phyloP scores from a whole-genome alignment of 2,888 invertebrate species.

The Cantharis rufa region DNA sequence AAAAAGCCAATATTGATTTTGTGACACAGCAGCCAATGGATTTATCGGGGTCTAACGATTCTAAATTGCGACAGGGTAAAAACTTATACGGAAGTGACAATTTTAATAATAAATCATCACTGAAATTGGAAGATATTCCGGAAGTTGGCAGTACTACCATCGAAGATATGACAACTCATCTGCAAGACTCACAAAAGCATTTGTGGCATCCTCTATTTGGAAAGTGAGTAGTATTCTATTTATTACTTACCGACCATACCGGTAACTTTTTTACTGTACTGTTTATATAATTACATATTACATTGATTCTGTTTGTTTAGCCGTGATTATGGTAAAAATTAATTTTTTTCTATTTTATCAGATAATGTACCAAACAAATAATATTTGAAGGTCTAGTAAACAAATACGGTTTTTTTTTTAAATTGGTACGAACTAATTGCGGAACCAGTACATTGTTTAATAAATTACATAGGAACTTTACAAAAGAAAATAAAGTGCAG shows the following conservation, averaged over 20 bases:
- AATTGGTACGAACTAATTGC: neutral
- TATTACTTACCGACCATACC: neutral
- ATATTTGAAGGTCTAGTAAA: neutral
- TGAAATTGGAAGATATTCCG: conserved; percentile 60
- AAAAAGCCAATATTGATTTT: conserved; percentile 9
- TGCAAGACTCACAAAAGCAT: conserved; percentile 66
- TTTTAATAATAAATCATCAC: conserved; percentile 44
- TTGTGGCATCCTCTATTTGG: conserved; percentile 86
- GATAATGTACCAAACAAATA: neutral
- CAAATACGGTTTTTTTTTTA: neutral
- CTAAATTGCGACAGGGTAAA: conserved; percentile 56
- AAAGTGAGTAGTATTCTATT: conserved; percentile 65
- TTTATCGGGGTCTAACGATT: conserved; percentile 50
- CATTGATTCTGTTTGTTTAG: too few species aligned
- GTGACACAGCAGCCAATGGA: conserved; percentile 50
- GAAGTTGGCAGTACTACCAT: conserved; percentile 70
- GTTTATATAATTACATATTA: too few species aligned
- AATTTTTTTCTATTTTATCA: neutral
- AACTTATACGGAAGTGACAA: conserved; percentile 55
- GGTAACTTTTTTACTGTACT: neutral
- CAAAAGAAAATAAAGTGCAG: neutral
- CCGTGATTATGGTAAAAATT: too few species aligned
- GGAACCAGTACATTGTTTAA: neutral
- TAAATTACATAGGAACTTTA: neutral
- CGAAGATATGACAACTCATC: conserved; percentile 54